Evolutionary conservation across 2,888 invertebrate species (phyloP), one percentile per base, ranked within the genome.

Genomic region (Tanypteryx hageni): DNA sequence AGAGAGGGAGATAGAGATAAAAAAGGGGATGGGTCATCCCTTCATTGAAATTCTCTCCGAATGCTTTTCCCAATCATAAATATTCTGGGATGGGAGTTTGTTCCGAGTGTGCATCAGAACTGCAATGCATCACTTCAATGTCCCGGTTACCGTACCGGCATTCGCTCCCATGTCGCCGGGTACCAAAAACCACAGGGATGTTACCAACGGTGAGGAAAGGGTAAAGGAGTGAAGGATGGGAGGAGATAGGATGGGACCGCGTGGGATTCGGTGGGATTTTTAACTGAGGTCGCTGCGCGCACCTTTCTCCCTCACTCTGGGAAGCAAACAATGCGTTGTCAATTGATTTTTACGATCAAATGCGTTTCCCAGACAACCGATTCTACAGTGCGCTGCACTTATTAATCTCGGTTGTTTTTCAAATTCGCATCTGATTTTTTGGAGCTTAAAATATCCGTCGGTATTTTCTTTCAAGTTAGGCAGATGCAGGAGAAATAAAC

Each of bases 1-100:
- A 7, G 7, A n/a, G 16, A 76, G 22, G 14, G 11, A 22, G 27
- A 22, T 5, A 13, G 76, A 27, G 13, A n/a, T n/a, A 10, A 27
- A 27, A 76, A 27, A 27, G 84, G n/a, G 44, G 84, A 44, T 56
- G 84, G 44, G 68, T 56, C 16, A 8, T n/a, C 85, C 85, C 85
- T 22, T 85, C 85, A 85, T 85, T 85, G 58, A 85, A 59, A 85
- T 85, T 85, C 85, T 56, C 85, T 57, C 57, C 85, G 44, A 56
- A 57, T 57, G 83, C 83, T 64, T 68, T 83, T 68, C n/a, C 89
- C 68, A 89, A 89, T 89, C 89, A 89, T 89, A 68, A 89, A 89
- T 89, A 89, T 89, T 89, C 89, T 18, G 83, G 57, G 57, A 83
- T 83, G 68, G 61, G 61, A 61, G 59, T 58, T 85, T 22, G 64